Conservation (phyloP, 2,113 vertebrate genomes). For the Riparia riparia region DNA sequence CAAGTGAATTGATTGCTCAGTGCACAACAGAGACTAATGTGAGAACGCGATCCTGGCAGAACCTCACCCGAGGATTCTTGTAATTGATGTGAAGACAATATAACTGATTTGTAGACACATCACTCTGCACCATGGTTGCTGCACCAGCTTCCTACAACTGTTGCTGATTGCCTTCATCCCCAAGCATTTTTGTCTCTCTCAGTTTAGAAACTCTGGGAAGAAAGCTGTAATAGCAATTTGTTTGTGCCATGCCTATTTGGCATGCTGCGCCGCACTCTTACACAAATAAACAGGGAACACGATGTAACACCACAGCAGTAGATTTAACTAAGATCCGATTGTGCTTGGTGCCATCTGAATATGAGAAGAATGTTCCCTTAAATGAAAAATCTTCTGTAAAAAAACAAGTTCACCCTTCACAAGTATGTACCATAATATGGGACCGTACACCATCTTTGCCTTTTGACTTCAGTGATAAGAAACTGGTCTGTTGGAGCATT, state of each 20-base stretch:
- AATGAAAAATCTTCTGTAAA: background rate
- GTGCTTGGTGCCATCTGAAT: slow-evolving; percentile 13
- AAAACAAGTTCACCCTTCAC: slow-evolving; percentile 18
- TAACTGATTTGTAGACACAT: background rate
- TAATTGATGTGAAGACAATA: background rate
- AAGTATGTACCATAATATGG: background rate
- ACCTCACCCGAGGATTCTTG: background rate
- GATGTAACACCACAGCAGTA: slow-evolving; percentile 5
- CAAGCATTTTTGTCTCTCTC: background rate
- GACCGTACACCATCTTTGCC: background rate
- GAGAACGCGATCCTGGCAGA: background rate
- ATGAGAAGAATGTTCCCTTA: slow-evolving; percentile 25
- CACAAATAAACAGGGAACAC: slow-evolving; percentile 40
- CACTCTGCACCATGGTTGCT: background rate
- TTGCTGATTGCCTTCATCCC: background rate
- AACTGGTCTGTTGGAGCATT: background rate
- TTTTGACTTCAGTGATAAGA: background rate
- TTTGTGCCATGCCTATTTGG: background rate
- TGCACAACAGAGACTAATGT: background rate
- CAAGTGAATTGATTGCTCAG: background rate
- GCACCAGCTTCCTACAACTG: background rate
- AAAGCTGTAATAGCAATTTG: background rate
- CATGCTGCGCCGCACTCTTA: fast-evolving
- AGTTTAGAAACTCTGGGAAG: background rate
- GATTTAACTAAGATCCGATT: slow-evolving; percentile 29